These are phyloP conservation scores for Phoeniculus purpureus DNA, from an alignment of 2,797 vertebrate species.

Conservation along the genomic window DNA sequence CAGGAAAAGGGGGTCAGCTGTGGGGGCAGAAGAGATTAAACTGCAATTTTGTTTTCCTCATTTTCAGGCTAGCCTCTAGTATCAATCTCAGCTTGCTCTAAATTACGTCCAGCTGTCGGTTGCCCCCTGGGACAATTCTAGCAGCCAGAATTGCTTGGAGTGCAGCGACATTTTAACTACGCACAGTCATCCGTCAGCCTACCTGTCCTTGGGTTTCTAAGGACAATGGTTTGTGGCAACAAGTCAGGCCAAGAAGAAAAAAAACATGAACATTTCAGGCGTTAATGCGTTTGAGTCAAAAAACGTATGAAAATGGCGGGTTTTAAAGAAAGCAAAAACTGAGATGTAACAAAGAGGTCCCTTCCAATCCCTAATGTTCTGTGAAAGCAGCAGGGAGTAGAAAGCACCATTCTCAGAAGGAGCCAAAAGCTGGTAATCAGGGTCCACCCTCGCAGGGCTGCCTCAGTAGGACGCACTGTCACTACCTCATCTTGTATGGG, in stretches of 20 bases:
- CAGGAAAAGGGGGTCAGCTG: slow-evolving; percentile 56
- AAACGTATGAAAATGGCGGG: not conserved
- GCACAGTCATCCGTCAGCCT: slow-evolving; percentile 24
- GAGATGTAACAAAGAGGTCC: not conserved
- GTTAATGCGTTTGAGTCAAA: not conserved
- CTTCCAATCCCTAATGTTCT: no score
- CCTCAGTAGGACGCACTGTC: not conserved
- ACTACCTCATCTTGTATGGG: not conserved
- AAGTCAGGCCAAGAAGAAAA: not conserved
- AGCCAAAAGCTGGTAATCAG: not conserved
- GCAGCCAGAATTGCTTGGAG: slow-evolving; percentile 54
- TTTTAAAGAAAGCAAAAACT: not conserved
- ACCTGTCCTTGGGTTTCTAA: slow-evolving; percentile 43
- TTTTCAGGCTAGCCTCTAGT: slow-evolving; percentile 14
- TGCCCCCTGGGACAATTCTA: slow-evolving; percentile 38
- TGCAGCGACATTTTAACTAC: slow-evolving; percentile 61
- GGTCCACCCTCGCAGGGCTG: not conserved
- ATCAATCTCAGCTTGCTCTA: slow-evolving; percentile 53
- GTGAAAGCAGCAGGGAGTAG: not conserved
- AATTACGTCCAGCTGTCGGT: slow-evolving; percentile 61
- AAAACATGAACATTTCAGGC: not conserved
- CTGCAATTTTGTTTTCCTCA: slow-evolving; percentile 55
- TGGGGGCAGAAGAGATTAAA: slow-evolving; percentile 60
- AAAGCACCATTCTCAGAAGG: not conserved
- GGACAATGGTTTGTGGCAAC: slow-evolving; percentile 10